Base-by-base conservation (phyloP, 2,888 invertebrate genomes). In the Drosophila seclusa region DNA sequence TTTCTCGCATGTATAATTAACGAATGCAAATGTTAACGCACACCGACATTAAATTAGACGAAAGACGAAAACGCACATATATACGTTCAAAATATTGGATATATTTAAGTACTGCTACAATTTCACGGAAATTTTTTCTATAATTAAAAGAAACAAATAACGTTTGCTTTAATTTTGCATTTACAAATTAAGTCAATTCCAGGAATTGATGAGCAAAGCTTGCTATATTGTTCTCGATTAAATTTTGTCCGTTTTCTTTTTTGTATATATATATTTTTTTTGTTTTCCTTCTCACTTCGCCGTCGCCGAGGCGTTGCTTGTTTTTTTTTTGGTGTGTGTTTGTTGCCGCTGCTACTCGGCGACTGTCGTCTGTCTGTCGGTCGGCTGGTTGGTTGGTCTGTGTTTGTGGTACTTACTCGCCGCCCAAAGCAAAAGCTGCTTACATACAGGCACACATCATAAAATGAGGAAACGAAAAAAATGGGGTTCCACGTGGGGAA, bases 41-140 rank as follows among this genome's bases (percentile, higher is more conserved):
- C 82, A 72, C 71, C 85, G 73, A 81, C 82, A 83, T 78, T 68
- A 63, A 81, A 42, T 58, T 72, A 54, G 81, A 81, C 77, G 78
- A 75, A 80, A 78, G 65, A 82, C 71, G 74, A 68, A 71, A 80
- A 73, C 77, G 71, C 82, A 75, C 76, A 79, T 77, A 73, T 64
- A 65, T 66, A 79, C 75, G 88, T 78, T 80, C 73, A 72, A 80
- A 78, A 82, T 79, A 68, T 87, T 69, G 68, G 78, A 84, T 21
- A 16, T 45, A 16, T 45, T 84, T 73, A 67, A 82, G 80, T 75
- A 87, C 86, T 80, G 89, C 82, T 82, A 85, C 88, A 85, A 78
- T 85, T 89, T 86, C 83, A 88, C 88, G 74, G 74, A 82, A 89
- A 87, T 89, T 87, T 87, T 83, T 73, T 87, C 90, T 89, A 77